Evolutionary conservation across 1,140 invertebrate species (phyloP).

Genomic region (Drosophila insularis): DNA sequence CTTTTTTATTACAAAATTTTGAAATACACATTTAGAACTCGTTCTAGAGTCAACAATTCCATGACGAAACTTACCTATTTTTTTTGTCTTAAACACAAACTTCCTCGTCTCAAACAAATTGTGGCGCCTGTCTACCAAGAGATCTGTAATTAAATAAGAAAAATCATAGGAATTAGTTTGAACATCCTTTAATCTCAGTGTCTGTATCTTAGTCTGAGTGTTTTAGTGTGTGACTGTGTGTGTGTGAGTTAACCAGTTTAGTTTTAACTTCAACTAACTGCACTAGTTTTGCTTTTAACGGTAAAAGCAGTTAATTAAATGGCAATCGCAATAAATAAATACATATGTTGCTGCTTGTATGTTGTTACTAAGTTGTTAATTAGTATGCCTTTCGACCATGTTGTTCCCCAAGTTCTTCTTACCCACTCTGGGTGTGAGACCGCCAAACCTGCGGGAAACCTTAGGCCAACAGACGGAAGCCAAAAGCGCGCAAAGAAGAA

Average conservation of each 20-base stretch:
- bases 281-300: slow-evolving; percentile 46
- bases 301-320: slow-evolving; percentile 54
- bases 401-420: slow-evolving; percentile 3
- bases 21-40: slow-evolving; percentile 40
- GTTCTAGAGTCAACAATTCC: slow-evolving; percentile 13
- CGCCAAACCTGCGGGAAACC: slow-evolving; percentile 46
- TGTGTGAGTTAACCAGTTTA: slow-evolving; percentile 24
- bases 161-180: slow-evolving; percentile 57
- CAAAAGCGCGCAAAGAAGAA: slow-evolving; percentile 22
- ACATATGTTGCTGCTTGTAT: slow-evolving; percentile 14
- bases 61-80: slow-evolving; percentile 34
- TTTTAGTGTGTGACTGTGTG: too few species aligned
- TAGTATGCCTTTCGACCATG: slow-evolving; percentile 36
- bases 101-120: slow-evolving; percentile 49
- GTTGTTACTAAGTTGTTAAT: slow-evolving; percentile 42
- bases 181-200: slow-evolving; percentile 18
- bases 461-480: slow-evolving; percentile 51
- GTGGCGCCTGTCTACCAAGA: slow-evolving; percentile 34
- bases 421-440: not conserved
- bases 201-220: not conserved
- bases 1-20: slow-evolving; percentile 31
- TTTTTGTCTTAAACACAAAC: slow-evolving; percentile 46
- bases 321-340: slow-evolving; percentile 42
- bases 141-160: slow-evolving; percentile 63
- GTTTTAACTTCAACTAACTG: slow-evolving; percentile 17